Base-by-base conservation (phyloP, 2,797 vertebrate genomes). In the Poeciliopsis presidionis region DNA sequence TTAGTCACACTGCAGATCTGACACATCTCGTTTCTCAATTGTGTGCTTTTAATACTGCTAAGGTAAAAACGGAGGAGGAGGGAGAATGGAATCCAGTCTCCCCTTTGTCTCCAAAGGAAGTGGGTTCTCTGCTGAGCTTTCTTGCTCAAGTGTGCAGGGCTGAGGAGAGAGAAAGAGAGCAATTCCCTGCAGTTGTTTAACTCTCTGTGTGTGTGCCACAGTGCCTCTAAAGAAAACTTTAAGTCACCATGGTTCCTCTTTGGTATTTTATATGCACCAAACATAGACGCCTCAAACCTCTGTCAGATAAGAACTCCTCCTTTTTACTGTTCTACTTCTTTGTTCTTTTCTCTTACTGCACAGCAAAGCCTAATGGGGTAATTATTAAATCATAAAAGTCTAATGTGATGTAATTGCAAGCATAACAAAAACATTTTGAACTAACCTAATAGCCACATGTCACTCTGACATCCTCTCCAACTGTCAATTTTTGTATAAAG, bases 341-440 rank as follows among this genome's bases (percentile, higher is more conserved):
- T 71, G 41, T 71, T 71, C 3, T 16, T 20, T 46, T 46, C 20
- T 61, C 14, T 63, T 39, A 25, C 3, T 47, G 28, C 45, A 33
- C 57, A 63, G 9, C 4, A 75, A 33, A 46, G 28, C 28, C 39
- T 25, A 61, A 30, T 45, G 53, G 43, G 9, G 20, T 46, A 46
- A 22, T 30, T 33, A 75, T 46, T 36, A 36, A 63, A 63, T 75
- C 43, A 75, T 47, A 30, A 63, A 63, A 46, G 41, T 47, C 43
- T 47, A 75, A 75, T 63, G 28, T 45, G n/a, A n/a, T 61, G 53
- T 45, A 59, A 74, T 36, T 63, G 45, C 4, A 18, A 36, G 57
- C n/a, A 33, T 33, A 7, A 75, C 18, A 75, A 75, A 63, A 63
- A 33, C 74, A 75, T 75, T 47, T 75, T 30, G 63, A 75, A 33